phyloP scores from a whole-genome alignment of 1,140 invertebrate genomes.

The Pseudachorutes palmiensis region DNA sequence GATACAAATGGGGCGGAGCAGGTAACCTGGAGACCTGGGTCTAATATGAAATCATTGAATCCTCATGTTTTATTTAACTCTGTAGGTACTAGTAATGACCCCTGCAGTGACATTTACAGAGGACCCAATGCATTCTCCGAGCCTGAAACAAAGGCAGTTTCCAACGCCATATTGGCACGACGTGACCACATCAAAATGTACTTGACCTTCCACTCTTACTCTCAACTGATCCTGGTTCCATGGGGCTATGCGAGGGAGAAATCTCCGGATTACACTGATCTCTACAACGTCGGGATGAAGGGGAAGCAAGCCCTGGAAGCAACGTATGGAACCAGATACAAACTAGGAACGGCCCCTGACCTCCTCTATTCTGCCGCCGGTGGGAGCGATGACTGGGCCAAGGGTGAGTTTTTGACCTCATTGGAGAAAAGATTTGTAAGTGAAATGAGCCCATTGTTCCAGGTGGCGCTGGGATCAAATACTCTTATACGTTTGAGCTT shows the following conservation, averaged over 20 bases:
- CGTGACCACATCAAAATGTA: constrained; percentile 58
- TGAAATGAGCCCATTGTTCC: not conserved
- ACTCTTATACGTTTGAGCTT: constrained; percentile 80
- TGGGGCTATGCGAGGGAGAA: constrained; percentile 69
- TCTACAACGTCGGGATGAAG: constrained; percentile 55
- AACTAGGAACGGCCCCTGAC: constrained; percentile 63
- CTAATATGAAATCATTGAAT: not conserved
- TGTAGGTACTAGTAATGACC: constrained; percentile 17
- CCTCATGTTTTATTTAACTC: not conserved
- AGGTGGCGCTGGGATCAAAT: constrained; percentile 66
- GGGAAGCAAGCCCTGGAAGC: constrained; percentile 57
- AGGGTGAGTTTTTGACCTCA: constrained; percentile 40
- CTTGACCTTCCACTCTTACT: constrained; percentile 78
- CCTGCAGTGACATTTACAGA: constrained; percentile 22
- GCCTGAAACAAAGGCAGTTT: constrained; percentile 64
- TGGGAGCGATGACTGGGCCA: constrained; percentile 49
- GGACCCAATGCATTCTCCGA: constrained; percentile 24
- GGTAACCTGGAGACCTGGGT: not conserved
- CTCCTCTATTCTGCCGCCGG: constrained; percentile 58
- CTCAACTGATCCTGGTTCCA: constrained; percentile 70
- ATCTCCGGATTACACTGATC: constrained; percentile 59
- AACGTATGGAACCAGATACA: constrained; percentile 59
- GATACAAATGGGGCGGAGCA: constrained; percentile 20
- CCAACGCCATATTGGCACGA: constrained; percentile 52
- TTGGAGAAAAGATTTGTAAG: not conserved